Evolutionary conservation across 2,113 vertebrate species (phyloP), one percentile per base, ranked within the genome.

Genomic region (Otocyon megalotis): DNA sequence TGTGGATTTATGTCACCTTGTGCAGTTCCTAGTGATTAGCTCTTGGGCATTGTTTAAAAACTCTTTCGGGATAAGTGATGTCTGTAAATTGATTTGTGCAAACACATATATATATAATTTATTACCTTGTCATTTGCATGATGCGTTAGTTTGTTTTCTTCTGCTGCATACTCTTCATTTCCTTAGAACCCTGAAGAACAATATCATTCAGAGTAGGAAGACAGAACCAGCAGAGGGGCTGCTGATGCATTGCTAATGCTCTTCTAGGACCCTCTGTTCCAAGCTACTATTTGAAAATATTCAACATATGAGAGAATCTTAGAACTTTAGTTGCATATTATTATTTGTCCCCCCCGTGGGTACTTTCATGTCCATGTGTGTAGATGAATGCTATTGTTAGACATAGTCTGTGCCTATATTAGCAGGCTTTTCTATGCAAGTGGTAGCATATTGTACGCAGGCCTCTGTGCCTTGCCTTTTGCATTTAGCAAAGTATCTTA

Each of bases 41-140:
- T 97, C 85, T 92, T 82, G 76, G 96, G 93, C 77, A 95, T 96
- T 88, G 62, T 95, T 92, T 93, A 80, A 96, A 98, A 95, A 94
- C 91, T 94, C 83, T 97, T 95, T 92, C 92, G 81, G 83, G 60
- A 90, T 92, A 94, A 97, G 90, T 97, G 96, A 65, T 4, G 1
- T 90, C 90, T 97, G 96, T 72, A 93, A 96, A 93, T 87, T 96
- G 93, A 93, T 97, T 92, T 92, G 92, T 85, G 30, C 58, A 97
- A 94, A 96, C n/a, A 93, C 30, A 92, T 71, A 63, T 79, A 63
- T 79, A 54, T 84, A 81, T 86, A 87, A 96, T 94, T 95, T 96
- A 97, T 96, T 90, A 80, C 71, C 80, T 94, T 98, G 84, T 97
- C 94, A 81, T 94, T 97, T 95, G 69, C 56, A 95, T 77, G 65